A percentile compares a stretch with the other conserved stretches of the same genome.
These are phyloP conservation scores for Sesamia nonagrioides DNA, from an alignment of 1,140 invertebrate genomes.

Conservation along the genomic window DNA sequence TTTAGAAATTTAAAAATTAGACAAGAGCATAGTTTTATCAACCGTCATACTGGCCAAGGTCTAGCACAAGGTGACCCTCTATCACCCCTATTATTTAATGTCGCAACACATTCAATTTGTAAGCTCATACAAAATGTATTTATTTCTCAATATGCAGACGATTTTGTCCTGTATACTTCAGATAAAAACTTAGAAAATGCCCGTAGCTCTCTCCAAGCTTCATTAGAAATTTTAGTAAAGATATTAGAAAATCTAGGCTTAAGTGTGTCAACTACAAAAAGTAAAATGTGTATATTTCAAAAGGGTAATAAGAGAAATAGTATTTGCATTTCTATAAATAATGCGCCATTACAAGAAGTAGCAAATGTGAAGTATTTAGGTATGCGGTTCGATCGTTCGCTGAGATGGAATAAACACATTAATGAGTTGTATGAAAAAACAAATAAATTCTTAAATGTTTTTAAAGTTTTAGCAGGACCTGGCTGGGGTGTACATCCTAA, in stretches of 20 bases:
- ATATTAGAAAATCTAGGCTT: neutral
- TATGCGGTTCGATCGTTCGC: no score
- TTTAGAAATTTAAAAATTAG: no score
- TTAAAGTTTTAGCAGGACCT: slow-evolving; percentile 50
- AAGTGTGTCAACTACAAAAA: neutral
- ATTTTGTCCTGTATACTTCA: no score
- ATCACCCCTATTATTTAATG: no score
- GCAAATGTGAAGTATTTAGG: neutral
- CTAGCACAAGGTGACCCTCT: no score
- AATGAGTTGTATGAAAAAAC: no score
- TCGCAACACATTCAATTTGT: no score
- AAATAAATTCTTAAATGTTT: slow-evolving; percentile 31
- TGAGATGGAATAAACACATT: no score
- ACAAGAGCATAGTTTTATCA: no score
- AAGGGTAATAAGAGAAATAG: neutral
- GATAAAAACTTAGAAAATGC: no score
- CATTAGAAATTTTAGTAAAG: neutral
- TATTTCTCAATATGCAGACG: no score
- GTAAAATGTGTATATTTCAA: neutral
- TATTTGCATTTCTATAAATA: neutral
- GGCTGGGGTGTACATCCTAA: slow-evolving; percentile 55
- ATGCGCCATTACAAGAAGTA: neutral
- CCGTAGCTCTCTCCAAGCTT: neutral
- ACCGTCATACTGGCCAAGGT: no score
- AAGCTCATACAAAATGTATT: neutral